These are phyloP conservation scores for Ethmia dodecea DNA, from an alignment of 2,888 invertebrate genomes.

Conservation along the genomic window DNA sequence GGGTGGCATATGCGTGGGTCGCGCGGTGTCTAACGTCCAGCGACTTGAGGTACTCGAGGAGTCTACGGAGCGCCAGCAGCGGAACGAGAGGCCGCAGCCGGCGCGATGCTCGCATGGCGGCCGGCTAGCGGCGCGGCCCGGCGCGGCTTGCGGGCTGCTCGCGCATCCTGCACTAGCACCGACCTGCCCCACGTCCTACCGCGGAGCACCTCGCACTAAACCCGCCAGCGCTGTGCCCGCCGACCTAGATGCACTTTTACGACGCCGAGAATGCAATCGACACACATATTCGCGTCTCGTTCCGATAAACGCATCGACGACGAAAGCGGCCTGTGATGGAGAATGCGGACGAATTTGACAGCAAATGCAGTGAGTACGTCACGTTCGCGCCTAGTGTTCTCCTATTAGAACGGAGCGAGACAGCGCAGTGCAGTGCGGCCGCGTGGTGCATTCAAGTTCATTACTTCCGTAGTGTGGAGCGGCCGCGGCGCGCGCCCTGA, in stretches of 20 bases:
- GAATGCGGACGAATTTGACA: slow-evolving; percentile 75
- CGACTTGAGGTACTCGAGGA: slow-evolving; percentile 63
- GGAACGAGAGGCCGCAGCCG: slow-evolving; percentile 50
- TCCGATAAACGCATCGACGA: slow-evolving; percentile 77
- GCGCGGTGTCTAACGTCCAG: slow-evolving; percentile 32
- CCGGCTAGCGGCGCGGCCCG: slow-evolving; percentile 23
- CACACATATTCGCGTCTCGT: slow-evolving; percentile 77
- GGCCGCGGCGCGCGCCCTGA: slow-evolving; percentile 49
- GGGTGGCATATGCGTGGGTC: not conserved
- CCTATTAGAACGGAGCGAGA: slow-evolving; percentile 57
- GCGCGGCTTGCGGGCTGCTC: slow-evolving; percentile 39
- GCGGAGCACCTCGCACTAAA: slow-evolving; percentile 63
- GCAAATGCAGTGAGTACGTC: slow-evolving; percentile 71
- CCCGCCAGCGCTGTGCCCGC: slow-evolving; percentile 60
- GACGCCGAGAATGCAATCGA: slow-evolving; percentile 71
- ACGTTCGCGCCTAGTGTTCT: slow-evolving; percentile 61
- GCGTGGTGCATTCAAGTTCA: slow-evolving; percentile 76
- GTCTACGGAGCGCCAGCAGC: slow-evolving; percentile 54
- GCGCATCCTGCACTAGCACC: slow-evolving; percentile 65
- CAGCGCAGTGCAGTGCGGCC: slow-evolving; percentile 49
- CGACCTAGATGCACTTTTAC: slow-evolving; percentile 77
- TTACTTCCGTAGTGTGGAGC: slow-evolving; percentile 72
- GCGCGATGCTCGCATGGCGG: slow-evolving; percentile 34
- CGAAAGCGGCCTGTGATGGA: slow-evolving; percentile 75
- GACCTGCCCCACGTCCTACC: slow-evolving; percentile 73